Evolutionary conservation across 2,888 invertebrate species (phyloP), one percentile per base, ranked within the genome.

Genomic region (Drosophila meridiana): DNA sequence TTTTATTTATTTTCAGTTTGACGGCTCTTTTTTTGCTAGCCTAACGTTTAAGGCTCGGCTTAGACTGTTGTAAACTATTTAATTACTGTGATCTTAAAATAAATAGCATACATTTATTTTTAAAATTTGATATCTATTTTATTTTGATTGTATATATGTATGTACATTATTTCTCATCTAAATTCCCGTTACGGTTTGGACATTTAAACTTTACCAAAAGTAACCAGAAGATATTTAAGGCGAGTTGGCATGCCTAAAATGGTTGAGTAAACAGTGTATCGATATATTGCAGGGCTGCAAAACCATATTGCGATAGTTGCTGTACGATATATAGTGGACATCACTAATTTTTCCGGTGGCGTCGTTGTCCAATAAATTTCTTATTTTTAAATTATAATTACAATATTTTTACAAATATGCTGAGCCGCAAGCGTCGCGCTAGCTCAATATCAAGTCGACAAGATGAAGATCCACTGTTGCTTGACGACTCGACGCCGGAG

Each of bases 341-440:
- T 62, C 76, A 9, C 83, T 50, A 62, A 55, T 74, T 82, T 66
- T 57, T 73, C 60, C 56, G 34, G 69, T 87, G 66, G 90, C 84
- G 84, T 84, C 83, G 55, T 55, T 79, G 63, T 69, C 72, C 66
- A 53, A 50, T 63, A 56, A 36, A 50, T 56, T 20, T 58, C 48
- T 55, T 61, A 59, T 57, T 71, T 58, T 53, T n/a, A 57, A 32
- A 53, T 55, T 55, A 58, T 43, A 13, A 40, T 58, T 20, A 43
- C n/a, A 63, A 45, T 36, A 20, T 34, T 26, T 48, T 53, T 38
- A 6, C 59, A 58, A 89, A 43, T 9, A 93, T 93, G 93, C 96
- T 97, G 95, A 97, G 96, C 93, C 97, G 97, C 92, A 94, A 97
- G 90, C 95, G 97, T 82, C 95, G 97, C 82, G 96, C 97, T 53